Base-by-base conservation (phyloP, 2,797 vertebrate genomes). In the Gila robusta region DNA sequence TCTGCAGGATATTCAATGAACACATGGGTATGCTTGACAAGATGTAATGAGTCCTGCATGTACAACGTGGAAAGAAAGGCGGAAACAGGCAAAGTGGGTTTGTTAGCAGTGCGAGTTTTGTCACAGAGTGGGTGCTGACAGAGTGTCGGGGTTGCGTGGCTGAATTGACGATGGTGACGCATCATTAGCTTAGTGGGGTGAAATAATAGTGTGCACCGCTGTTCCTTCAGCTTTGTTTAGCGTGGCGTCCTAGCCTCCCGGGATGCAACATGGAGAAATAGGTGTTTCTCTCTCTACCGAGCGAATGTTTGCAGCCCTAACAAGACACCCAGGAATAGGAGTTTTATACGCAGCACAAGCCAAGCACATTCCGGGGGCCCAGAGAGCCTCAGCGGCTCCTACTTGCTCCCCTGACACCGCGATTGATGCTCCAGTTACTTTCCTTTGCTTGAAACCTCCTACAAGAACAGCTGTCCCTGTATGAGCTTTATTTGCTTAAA, bases 291-390 rank as follows among this genome's bases (percentile, higher is more conserved):
- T 85, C 82, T 87, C 86, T 74, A 87, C 86, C 62, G 32, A 81
- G 71, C n/a, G 80, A 86, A 83, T 89, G 87, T 91, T 89, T 89
- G 87, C 87, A 87, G 90, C 86, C 79, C 88, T 91, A 90, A 91
- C 91, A 90, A 91, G 91, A 90, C 89, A 89, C 91, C 78, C 86
- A 91, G 91, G 91, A 90, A 88, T 88, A 87, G 79, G 81, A 84
- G 71, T 82, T 87, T 88, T 89, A 86, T 77, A 88, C 85, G 21
- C 88, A 81, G 87, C 82, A 79, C 83, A 86, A 88, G 76, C 84
- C 82, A 86, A 87, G 88, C 87, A 87, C 82, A 87, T 89, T 88
- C 87, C 44, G 39, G 64, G 83, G 82, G 83, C 87, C 87, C 73
- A 56, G 78, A 74, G 87, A 82, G 87, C 72, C 78, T 86, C 59